phyloP scores from a whole-genome alignment of 1,140 invertebrate species.

The Lepidurus apus region DNA sequence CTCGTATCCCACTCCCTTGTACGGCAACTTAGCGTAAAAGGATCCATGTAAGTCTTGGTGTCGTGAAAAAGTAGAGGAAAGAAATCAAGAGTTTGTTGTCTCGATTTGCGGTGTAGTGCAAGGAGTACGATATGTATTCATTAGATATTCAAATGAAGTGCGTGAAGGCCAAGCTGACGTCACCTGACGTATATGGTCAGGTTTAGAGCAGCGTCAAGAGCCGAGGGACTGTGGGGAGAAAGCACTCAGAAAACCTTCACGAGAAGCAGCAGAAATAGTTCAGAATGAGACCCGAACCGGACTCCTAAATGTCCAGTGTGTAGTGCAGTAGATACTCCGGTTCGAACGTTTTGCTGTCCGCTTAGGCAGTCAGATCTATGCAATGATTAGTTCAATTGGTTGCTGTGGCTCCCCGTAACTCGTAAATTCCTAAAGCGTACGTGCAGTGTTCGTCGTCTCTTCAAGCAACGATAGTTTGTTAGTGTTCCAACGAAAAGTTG shows the following conservation, averaged over 20 bases:
- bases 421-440: conserved; percentile 2
- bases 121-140: not conserved
- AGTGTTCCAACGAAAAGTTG: conserved; percentile 8
- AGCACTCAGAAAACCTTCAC: conserved; percentile 19
- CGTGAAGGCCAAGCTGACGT: conserved; percentile 17
- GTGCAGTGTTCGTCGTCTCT: not conserved
- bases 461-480: conserved; percentile 14
- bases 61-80: not conserved
- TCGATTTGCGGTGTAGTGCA: not conserved
- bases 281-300: conserved; percentile 13
- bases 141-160: conserved; percentile 1
- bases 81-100: not conserved
- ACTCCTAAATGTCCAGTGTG: not conserved
- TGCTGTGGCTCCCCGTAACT: not conserved
- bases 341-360: not conserved
- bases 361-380: not conserved
- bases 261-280: conserved; percentile 14
- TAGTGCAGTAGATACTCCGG: not conserved
- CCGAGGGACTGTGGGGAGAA: conserved; percentile 8
- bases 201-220: conserved; percentile 8
- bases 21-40: not conserved
- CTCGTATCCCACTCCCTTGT: not conserved
- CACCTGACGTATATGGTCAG: conserved; percentile 18
- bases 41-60: not conserved
- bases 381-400: not conserved